A percentile compares a stretch with the other conserved stretches of the same genome.
These are phyloP conservation scores for Meteorus colon DNA, from an alignment of 2,888 invertebrate genomes.

Conservation along the genomic window DNA sequence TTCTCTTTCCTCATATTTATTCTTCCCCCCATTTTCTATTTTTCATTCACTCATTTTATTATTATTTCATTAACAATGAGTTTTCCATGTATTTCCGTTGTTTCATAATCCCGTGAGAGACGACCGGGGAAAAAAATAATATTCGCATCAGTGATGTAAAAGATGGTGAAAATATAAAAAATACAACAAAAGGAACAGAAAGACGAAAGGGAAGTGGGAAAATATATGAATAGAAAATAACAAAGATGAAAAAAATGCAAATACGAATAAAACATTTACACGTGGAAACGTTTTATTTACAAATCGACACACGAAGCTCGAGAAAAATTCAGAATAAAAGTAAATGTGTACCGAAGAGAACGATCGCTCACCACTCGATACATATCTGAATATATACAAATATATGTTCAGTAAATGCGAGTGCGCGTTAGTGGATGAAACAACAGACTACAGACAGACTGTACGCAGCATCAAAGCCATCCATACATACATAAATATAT, in stretches of 20 bases:
- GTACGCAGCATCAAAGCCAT: neutral
- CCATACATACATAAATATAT: neutral
- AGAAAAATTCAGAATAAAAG: constrained; percentile 35
- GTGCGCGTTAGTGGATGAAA: neutral
- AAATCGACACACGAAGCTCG: constrained; percentile 29
- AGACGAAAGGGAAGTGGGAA: constrained; percentile 4
- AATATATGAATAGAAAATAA: too few relatives aligned
- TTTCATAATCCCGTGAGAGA: neutral
- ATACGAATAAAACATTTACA: constrained; percentile 6
- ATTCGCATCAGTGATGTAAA: neutral
- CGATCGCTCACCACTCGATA: neutral
- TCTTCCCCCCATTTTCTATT: neutral
- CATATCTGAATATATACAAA: neutral
- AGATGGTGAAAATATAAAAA: neutral
- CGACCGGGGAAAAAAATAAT: constrained; percentile 17
- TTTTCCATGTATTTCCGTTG: neutral
- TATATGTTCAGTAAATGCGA: neutral
- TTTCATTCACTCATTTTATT: neutral
- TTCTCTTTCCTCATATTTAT: constrained; percentile 24
- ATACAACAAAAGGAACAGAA: neutral
- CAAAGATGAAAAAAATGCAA: neutral
- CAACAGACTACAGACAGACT: neutral
- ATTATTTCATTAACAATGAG: neutral
- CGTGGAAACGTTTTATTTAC: constrained; percentile 40
- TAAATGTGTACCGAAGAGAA: constrained; percentile 2